A percentile compares a stretch with the other conserved stretches of the same genome.
Evolutionary conservation across 2,113 vertebrate genomes (phyloP).

Genomic region (Eurypyga helias): DNA sequence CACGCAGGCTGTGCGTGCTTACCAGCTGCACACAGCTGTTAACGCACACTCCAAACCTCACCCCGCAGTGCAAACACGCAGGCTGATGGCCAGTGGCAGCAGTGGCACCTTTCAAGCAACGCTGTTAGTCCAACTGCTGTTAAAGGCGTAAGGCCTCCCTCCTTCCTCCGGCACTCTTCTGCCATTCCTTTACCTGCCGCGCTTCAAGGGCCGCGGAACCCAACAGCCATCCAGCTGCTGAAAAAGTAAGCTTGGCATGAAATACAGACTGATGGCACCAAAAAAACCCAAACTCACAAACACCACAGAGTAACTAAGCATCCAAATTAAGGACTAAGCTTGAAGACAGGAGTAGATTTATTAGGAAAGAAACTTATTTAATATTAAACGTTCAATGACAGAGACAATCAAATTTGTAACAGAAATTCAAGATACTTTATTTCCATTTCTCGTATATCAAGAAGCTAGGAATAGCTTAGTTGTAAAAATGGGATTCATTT

Average conservation of each 20-base stretch:
- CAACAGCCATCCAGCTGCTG: background rate
- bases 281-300: background rate
- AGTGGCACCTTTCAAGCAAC: background rate
- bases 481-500: conserved; percentile 83
- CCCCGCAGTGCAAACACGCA: background rate
- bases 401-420: conserved; percentile 82
- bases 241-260: background rate
- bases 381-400: conserved; percentile 82
- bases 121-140: background rate
- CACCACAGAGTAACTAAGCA: conserved; percentile 42
- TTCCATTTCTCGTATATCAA: conserved; percentile 82
- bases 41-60: background rate
- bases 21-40: background rate
- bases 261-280: background rate
- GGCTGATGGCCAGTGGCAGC: background rate
- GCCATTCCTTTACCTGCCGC: background rate
- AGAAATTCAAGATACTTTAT: conserved; percentile 87
- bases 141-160: no score
- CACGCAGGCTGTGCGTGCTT: no score
- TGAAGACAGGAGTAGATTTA: conserved; percentile 78
- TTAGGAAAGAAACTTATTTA: conserved; percentile 79
- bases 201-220: background rate
- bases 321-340: conserved; percentile 72
- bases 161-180: no score
- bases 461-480: conserved; percentile 80